Base-by-base conservation (phyloP, 2,113 vertebrate genomes). In the Hyperoodon ampullatus region DNA sequence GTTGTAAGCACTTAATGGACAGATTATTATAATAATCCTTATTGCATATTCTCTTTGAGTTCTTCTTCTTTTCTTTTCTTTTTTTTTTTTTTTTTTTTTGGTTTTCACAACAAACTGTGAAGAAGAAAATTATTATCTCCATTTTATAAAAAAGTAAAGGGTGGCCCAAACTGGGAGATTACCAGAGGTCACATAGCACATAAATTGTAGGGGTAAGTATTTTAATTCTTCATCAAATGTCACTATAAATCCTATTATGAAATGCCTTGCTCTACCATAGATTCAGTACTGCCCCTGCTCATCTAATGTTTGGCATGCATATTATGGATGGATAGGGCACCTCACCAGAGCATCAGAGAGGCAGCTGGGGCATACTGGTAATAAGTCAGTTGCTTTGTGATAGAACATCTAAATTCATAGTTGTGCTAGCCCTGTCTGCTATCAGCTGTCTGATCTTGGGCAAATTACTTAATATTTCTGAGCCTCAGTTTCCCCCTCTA, bases 101-200 rank as follows among this genome's bases (percentile, higher is more conserved):
- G 8, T 74, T 95, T 66, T 85, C 16, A 91, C 39, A 92, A 55
- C 12, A 94, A 84, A 74, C 78, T 50, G 28, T 78, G 23, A 89
- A 68, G 24, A 87, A 61, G 10, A 10, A 78, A 75, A 83, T 88
- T 75, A 60, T 70, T 89, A 85, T 70, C 19, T 88, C n/a, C 26
- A 94, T 55, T 94, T 93, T 88, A 82, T 11, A 93, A 90, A 93
- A 71, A 95, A 75, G 15, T 82, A 86, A 93, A 97, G 93, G 7
- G 2, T 75, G 15, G 14, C 33, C 6, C 8, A 78, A 66, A 92
- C 16, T 83, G 26, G 35, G 28, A 78, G 39, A 95, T 90, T 92
- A 93, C 44, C 60, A 91, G 35, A 92, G 30, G 11, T 92, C 47
- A 94, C 1, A 81, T 47, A 65, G 21, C 6, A 80, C 50, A 82